These are phyloP conservation scores for Thripadectes ignobilis DNA, from an alignment of 2,797 vertebrate genomes.

Conservation along the genomic window DNA sequence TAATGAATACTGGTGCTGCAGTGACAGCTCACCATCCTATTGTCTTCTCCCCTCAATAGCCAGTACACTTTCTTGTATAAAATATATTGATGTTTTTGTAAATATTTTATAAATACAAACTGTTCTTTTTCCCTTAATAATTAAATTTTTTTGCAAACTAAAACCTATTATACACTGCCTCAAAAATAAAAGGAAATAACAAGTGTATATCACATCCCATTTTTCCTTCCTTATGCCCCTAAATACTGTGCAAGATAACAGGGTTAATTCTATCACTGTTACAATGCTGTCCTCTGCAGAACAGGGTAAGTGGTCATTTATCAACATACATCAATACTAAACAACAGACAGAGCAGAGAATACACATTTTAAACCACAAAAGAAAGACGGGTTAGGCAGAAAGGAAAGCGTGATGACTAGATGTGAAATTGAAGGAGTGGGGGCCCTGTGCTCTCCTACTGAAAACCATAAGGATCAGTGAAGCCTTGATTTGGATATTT, in stretches of 20 bases:
- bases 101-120: not conserved
- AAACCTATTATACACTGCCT: not conserved
- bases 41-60: not conserved
- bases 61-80: not conserved
- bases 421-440: not conserved
- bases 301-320: not conserved
- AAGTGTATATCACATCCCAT: not conserved
- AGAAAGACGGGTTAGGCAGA: not conserved
- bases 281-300: not conserved
- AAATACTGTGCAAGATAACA: not conserved
- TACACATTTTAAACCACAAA: constrained; percentile 9
- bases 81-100: not conserved
- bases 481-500: not conserved
- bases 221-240: not conserved
- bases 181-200: not conserved
- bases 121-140: not conserved
- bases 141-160: not conserved
- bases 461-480: not conserved
- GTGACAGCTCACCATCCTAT: not conserved
- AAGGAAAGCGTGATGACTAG: not conserved
- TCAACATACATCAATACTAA: not conserved
- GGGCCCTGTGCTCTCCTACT: not conserved
- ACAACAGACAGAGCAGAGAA: not conserved
- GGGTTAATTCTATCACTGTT: not conserved
- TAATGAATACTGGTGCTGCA: constrained; percentile 2